These are phyloP conservation scores for Actinia tenebrosa DNA, from an alignment of 64 coral and sea anemone genomes.

Conservation along the genomic window DNA sequence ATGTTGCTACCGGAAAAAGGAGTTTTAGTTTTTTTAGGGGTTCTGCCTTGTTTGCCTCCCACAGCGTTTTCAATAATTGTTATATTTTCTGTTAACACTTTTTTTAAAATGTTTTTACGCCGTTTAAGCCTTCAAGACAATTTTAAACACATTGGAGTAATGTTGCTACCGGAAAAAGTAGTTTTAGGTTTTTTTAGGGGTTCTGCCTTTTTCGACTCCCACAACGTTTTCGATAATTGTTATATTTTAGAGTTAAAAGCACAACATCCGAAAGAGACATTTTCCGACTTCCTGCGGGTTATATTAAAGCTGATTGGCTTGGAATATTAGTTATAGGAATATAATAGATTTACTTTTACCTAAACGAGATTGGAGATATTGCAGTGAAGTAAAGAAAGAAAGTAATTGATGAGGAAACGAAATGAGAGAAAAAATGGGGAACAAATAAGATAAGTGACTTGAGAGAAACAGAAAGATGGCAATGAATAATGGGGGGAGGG, in stretches of 20 bases:
- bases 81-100: too few species aligned
- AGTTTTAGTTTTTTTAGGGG: too few species aligned
- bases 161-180: neutral
- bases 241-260: neutral
- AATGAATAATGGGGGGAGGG: too few species aligned
- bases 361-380: too few species aligned
- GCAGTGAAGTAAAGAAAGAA: neutral
- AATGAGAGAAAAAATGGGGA: neutral
- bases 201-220: neutral
- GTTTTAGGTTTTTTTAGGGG: neutral
- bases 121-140: neutral
- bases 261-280: neutral
- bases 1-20: neutral
- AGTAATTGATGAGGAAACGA: neutral
- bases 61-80: too few species aligned
- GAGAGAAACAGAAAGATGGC: too few species aligned
- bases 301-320: neutral
- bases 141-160: neutral
- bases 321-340: neutral
- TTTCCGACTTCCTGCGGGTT: neutral
- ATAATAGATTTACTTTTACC: neutral
- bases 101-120: neutral
- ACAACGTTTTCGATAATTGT: neutral
- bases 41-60: too few species aligned
- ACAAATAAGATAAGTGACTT: neutral